phyloP scores from a whole-genome alignment of 2,113 vertebrate genomes.

The Arothron firmamentum region DNA sequence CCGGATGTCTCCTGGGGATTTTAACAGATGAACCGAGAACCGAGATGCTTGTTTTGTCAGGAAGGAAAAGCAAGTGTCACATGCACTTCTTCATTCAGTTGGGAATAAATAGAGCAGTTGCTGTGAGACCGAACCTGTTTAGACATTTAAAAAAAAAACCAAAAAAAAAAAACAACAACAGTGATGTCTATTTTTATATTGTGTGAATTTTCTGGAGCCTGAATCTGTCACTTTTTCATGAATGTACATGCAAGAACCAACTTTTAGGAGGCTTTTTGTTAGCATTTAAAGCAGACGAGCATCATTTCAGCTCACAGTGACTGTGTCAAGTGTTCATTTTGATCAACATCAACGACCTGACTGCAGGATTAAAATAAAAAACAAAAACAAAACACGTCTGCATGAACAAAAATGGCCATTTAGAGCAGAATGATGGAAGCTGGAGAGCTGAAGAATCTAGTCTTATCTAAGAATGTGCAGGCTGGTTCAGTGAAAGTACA shows the following conservation, averaged over 20 bases:
- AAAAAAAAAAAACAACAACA: conserved; percentile 4
- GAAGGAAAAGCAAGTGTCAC: conserved; percentile 19
- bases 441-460: no score
- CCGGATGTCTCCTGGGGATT: conserved; percentile 15
- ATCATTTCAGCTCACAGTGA: not conserved
- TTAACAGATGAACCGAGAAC: conserved; percentile 10
- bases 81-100: conserved; percentile 15
- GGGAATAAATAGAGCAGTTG: conserved; percentile 10
- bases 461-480: no score
- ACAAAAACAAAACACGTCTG: not conserved
- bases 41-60: conserved; percentile 20
- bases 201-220: not conserved
- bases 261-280: not conserved
- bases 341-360: conserved; percentile 4
- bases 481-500: no score
- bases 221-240: no score
- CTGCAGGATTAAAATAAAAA: conserved; percentile 19
- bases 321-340: not conserved
- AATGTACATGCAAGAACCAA: not conserved
- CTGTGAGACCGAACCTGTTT: not conserved
- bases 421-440: conserved; percentile 39
- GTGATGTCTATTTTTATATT: conserved; percentile 1
- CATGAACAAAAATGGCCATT: not conserved
- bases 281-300: no score
- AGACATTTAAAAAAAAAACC: conserved; percentile 1